A percentile compares a stretch with the other conserved stretches of the same genome.
These are phyloP conservation scores for Fukomys damarensis DNA, from an alignment of 2,113 vertebrate genomes.

Conservation along the genomic window DNA sequence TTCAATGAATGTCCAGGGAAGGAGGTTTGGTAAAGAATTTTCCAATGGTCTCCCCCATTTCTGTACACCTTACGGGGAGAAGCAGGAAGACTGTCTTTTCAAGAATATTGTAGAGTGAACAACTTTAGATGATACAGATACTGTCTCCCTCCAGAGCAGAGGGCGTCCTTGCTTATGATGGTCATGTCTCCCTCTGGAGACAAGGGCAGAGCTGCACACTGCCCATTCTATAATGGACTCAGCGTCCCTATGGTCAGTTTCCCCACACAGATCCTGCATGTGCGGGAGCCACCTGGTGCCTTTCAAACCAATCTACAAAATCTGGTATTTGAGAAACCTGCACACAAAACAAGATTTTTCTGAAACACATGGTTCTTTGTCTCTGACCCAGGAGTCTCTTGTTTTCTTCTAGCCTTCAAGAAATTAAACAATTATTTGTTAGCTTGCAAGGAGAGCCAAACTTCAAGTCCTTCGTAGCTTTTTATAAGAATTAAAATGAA, in stretches of 20 bases:
- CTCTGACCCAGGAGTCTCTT: neutral
- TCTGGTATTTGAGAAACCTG: neutral
- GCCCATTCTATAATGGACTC: neutral
- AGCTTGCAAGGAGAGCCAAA: neutral
- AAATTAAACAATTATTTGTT: neutral
- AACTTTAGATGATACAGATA: neutral
- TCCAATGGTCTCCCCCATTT: neutral
- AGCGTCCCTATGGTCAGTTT: neutral
- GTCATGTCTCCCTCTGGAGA: neutral
- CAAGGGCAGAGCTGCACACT: neutral
- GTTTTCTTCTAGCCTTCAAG: neutral
- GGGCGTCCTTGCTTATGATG: neutral
- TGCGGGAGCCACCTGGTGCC: neutral
- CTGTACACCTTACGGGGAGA: neutral
- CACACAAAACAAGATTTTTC: neutral
- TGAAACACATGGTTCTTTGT: neutral
- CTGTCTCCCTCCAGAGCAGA: neutral
- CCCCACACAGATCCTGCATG: neutral
- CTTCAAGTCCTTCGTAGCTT: neutral
- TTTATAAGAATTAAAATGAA: neutral
- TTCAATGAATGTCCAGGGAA: accelerated
- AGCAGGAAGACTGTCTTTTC: neutral
- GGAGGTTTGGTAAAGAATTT: neutral
- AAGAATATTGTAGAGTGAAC: neutral
- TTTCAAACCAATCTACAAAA: neutral